Evolutionary conservation across 2,888 invertebrate species (phyloP).

Genomic region (Ephialtes manifestator): DNA sequence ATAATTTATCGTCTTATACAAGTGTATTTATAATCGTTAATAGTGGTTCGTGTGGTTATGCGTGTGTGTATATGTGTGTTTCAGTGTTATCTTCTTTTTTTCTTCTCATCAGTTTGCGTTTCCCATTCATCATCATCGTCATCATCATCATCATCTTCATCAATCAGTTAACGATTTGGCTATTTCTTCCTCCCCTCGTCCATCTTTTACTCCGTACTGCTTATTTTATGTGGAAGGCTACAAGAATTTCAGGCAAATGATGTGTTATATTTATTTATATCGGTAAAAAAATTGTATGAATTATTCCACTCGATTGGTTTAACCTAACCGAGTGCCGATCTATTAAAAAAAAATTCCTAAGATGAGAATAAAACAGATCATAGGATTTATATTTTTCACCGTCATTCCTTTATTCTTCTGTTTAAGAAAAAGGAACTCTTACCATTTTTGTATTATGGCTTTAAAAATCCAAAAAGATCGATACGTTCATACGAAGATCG

Average conservation of each 20-base stretch:
- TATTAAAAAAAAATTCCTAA: too few species aligned
- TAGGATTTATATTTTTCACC: too few species aligned
- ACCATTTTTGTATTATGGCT: too few species aligned
- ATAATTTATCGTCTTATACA: conserved; percentile 70
- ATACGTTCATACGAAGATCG: too few species aligned
- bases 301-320: too few species aligned
- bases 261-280: too few species aligned
- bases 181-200: conserved; percentile 52
- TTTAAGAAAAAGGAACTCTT: too few species aligned
- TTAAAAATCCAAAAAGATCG: too few species aligned
- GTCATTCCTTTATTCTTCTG: too few species aligned
- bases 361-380: too few species aligned
- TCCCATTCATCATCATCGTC: conserved; percentile 20
- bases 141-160: conserved; percentile 36
- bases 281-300: too few species aligned
- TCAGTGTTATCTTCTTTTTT: conserved; percentile 16
- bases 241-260: not conserved
- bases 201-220: conserved; percentile 3
- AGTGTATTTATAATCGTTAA: conserved; percentile 69
- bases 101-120: conserved; percentile 17
- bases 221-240: not conserved
- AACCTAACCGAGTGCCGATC: too few species aligned
- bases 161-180: conserved; percentile 58
- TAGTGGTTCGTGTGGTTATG: conserved; percentile 64
- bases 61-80: conserved; percentile 19